These are phyloP conservation scores for Melopsittacus undulatus DNA, from an alignment of 2,797 vertebrate genomes.

Conservation along the genomic window DNA sequence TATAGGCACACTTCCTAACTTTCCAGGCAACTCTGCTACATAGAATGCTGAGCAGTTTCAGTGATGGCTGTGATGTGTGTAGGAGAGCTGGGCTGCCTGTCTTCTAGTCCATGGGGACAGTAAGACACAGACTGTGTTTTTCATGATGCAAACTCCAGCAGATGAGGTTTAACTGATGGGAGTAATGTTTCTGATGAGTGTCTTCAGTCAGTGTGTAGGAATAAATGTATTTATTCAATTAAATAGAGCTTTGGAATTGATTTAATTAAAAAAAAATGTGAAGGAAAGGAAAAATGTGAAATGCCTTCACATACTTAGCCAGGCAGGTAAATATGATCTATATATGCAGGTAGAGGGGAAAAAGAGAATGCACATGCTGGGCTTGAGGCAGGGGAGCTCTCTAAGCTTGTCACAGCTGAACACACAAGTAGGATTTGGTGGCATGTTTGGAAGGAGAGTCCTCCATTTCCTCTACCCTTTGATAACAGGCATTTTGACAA, in stretches of 20 bases:
- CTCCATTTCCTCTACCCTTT: background rate
- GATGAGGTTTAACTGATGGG: background rate
- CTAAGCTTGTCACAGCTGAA: background rate
- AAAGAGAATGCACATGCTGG: accelerated
- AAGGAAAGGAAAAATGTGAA: background rate
- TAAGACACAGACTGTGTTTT: accelerated
- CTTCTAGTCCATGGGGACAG: background rate
- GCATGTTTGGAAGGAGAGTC: background rate
- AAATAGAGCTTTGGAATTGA: background rate
- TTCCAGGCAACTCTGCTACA: background rate
- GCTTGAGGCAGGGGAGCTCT: background rate
- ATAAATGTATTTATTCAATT: background rate
- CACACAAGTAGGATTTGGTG: background rate
- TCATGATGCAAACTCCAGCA: background rate
- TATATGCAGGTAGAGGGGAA: background rate
- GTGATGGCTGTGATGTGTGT: accelerated
- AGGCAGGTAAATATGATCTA: background rate
- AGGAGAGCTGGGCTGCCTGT: background rate
- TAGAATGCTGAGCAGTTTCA: background rate
- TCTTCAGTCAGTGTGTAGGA: background rate
- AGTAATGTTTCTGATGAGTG: background rate
- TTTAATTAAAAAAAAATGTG: background rate
- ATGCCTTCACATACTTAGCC: background rate
- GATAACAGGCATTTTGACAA: background rate
- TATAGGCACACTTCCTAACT: accelerated